Percentiles rank a stretch among this genome's conserved stretches.
phyloP scores from a whole-genome alignment of 1,140 invertebrate species.

The Phthorimaea operculella region DNA sequence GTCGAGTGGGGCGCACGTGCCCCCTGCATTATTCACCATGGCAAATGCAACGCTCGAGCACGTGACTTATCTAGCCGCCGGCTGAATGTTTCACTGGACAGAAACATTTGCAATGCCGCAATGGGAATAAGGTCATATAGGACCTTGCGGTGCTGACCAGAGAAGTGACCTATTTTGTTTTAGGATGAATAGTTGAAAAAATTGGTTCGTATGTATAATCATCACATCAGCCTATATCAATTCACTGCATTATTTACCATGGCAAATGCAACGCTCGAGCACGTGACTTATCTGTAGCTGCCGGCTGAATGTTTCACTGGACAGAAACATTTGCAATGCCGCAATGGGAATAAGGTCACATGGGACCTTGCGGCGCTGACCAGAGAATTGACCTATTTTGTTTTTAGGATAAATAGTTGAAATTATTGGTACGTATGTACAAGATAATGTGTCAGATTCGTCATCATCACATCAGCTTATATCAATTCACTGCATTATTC shows the following conservation, averaged over 20 bases:
- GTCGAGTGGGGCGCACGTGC: constrained; percentile 35
- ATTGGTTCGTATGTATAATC: too few species aligned
- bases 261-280: constrained; percentile 38
- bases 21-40: constrained; percentile 55
- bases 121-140: neutral
- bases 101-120: constrained; percentile 16
- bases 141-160: too few species aligned
- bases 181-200: too few species aligned
- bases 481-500: constrained; percentile 63
- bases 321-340: constrained; percentile 19
- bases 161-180: too few species aligned
- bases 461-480: too few species aligned
- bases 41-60: constrained; percentile 37
- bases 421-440: too few species aligned
- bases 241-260: constrained; percentile 60
- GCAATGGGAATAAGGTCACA: neutral
- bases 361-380: too few species aligned
- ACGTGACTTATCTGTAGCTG: constrained; percentile 51
- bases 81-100: constrained; percentile 34
- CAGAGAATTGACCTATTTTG: too few species aligned
- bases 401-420: too few species aligned
- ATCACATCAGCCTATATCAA: too few species aligned
- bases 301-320: constrained; percentile 33
- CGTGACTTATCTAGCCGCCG: constrained; percentile 48
- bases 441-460: too few species aligned